A percentile compares a stretch with the other conserved stretches of the same genome.
Evolutionary conservation across 2,113 vertebrate species (phyloP).

Genomic region (Notiomystis cincta): DNA sequence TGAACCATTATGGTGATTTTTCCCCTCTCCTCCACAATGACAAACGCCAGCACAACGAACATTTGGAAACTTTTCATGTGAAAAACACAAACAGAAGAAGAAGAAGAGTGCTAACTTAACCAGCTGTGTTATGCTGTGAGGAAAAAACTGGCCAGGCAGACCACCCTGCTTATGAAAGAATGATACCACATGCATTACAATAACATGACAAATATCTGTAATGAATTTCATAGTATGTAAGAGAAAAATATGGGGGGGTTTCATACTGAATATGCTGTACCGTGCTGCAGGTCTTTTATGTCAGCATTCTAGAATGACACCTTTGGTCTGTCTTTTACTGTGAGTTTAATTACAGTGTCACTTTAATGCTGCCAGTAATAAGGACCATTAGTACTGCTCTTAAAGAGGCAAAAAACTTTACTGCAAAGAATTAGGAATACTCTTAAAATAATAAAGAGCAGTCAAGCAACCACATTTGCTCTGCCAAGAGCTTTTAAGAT

Average conservation of each 20-base stretch:
- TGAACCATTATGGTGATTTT: neutral
- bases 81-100: slow-evolving; percentile 1
- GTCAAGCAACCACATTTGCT: slow-evolving; percentile 2
- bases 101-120: neutral
- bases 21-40: neutral
- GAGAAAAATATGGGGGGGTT: neutral
- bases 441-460: slow-evolving; percentile 36
- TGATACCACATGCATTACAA: neutral
- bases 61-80: neutral
- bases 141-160: neutral
- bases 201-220: neutral
- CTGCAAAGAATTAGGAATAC: neutral
- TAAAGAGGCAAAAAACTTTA: slow-evolving; percentile 19
- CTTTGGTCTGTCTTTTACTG: neutral
- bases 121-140: neutral
- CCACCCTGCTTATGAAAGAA: neutral
- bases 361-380: slow-evolving; percentile 19
- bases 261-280: neutral
- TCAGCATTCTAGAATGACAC: neutral
- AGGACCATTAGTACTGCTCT: neutral
- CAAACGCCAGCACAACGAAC: neutral
- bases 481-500: slow-evolving; percentile 64
- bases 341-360: slow-evolving; percentile 3
- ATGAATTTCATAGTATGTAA: neutral
- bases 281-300: neutral